Conservation (phyloP, 2,797 vertebrate species). For the Pogoniulus pusillus region DNA sequence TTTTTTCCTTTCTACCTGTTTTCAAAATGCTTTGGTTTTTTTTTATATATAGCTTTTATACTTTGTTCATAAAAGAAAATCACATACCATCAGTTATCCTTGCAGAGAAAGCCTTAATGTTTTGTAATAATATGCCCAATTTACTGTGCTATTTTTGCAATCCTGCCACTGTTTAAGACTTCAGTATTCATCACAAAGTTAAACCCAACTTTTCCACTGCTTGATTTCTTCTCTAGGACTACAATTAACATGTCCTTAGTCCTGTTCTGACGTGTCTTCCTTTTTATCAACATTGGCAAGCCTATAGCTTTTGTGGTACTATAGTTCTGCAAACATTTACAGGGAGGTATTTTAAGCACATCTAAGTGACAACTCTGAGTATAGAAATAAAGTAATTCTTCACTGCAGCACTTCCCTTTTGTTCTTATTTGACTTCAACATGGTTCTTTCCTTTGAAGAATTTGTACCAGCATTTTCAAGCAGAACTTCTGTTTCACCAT, state of each 20-base stretch:
- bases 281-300: not conserved
- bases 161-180: conserved; percentile 7
- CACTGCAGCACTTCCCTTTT: not conserved
- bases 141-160: conserved; percentile 38
- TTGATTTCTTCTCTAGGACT: not conserved
- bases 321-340: not conserved
- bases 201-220: not conserved
- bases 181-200: conserved; percentile 21
- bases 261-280: not conserved
- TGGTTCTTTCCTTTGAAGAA: not conserved
- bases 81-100: conserved; percentile 4
- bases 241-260: conserved; percentile 6
- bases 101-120: conserved; percentile 1
- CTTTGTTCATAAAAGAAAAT: conserved; percentile 34
- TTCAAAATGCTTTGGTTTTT: not conserved
- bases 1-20: not conserved
- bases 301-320: not conserved
- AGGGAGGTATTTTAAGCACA: not conserved
- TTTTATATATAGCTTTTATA: not conserved
- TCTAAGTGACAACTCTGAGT: not conserved
- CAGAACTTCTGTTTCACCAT: not conserved
- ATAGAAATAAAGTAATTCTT: not conserved
- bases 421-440: not conserved
- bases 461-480: not conserved
- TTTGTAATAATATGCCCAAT: conserved; percentile 40